These are phyloP conservation scores for Mandrillus leucophaeus DNA, from an alignment of 2,113 vertebrate genomes.

Conservation along the genomic window DNA sequence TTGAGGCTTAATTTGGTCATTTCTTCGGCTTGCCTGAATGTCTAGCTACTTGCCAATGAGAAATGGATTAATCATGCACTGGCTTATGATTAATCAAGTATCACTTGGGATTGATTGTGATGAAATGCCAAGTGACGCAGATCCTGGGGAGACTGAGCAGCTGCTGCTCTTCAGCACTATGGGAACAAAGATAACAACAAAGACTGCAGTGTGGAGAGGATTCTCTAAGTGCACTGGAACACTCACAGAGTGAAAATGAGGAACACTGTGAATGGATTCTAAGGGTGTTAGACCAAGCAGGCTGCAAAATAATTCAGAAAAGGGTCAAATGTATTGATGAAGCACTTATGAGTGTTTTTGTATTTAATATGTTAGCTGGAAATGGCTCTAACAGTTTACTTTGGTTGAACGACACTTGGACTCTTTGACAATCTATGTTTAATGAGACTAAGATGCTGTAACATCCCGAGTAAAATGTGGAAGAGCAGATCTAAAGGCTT, in stretches of 20 bases:
- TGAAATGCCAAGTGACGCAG: not conserved
- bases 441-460: not conserved
- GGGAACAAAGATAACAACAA: not conserved
- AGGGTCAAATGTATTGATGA: not conserved
- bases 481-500: not conserved
- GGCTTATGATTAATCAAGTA: not conserved
- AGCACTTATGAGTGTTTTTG: not conserved
- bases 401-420: not conserved
- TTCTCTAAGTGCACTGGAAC: not conserved
- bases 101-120: not conserved
- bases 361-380: not conserved
- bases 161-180: not conserved
- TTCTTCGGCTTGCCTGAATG: not conserved
- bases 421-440: constrained; percentile 12
- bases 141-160: not conserved
- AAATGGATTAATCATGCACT: not conserved
- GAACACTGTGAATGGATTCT: not conserved
- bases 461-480: not conserved
- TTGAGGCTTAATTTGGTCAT: not conserved
- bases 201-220: not conserved
- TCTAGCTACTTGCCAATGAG: not conserved
- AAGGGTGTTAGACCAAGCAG: not conserved
- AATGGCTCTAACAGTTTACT: not conserved
- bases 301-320: not conserved
- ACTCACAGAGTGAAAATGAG: not conserved